Evolutionary conservation across 2,888 invertebrate species (phyloP).

Genomic region (Aspidiotus destructor): DNA sequence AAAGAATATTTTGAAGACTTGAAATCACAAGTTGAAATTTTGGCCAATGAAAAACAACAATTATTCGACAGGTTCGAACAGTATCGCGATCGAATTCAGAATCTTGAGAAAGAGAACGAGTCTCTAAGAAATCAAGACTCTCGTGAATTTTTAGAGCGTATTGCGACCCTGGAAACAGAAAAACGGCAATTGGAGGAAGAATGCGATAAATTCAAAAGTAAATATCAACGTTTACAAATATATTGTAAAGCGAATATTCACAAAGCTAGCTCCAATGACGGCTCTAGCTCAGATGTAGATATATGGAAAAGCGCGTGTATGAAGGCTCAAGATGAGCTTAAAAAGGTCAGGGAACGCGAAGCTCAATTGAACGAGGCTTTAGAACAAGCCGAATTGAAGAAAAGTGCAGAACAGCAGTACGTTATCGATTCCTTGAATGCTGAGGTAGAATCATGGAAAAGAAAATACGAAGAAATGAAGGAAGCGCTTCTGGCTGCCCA

Average conservation of each 20-base stretch:
- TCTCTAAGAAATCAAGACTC: no score
- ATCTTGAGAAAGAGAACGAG: not conserved
- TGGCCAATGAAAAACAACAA: not conserved
- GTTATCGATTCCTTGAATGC: not conserved
- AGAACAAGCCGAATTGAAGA: not conserved
- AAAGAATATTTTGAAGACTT: not conserved
- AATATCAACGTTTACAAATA: slow-evolving; percentile 13
- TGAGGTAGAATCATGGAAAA: not conserved
- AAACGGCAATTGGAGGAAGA: slow-evolving; percentile 6
- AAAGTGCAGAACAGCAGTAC: not conserved
- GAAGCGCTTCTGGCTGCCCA: not conserved
- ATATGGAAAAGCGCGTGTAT: not conserved
- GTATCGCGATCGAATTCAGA: not conserved
- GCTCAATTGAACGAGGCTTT: not conserved
- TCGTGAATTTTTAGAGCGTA: not conserved
- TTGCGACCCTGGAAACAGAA: slow-evolving; percentile 7
- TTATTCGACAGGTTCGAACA: not conserved
- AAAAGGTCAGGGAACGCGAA: not conserved
- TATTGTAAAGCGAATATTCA: slow-evolving; percentile 20
- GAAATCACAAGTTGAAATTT: not conserved
- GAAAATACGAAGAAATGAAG: slow-evolving; percentile 6
- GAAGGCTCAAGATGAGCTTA: not conserved
- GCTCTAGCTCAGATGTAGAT: slow-evolving; percentile 1
- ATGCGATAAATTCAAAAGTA: slow-evolving; percentile 19
- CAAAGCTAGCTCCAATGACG: slow-evolving; percentile 2